phyloP scores from a whole-genome alignment of 2,888 invertebrate species.

The Molorchus minor region DNA sequence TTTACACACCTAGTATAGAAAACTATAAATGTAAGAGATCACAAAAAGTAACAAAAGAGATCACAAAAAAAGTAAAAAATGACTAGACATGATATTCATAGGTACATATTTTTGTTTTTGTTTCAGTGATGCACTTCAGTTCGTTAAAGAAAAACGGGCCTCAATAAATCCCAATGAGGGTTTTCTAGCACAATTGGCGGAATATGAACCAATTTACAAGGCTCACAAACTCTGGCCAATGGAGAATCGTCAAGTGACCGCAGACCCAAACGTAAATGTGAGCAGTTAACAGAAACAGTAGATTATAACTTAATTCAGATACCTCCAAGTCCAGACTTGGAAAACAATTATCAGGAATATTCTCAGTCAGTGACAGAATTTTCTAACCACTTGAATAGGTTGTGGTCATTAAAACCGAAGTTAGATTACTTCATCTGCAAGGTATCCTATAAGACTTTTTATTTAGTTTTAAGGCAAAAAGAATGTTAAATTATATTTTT shows the following conservation, averaged over 20 bases:
- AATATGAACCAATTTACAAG: constrained; percentile 74
- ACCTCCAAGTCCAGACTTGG: constrained; percentile 58
- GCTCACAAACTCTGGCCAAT: constrained; percentile 65
- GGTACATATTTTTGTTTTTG: too few relatives aligned
- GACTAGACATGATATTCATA: too few relatives aligned
- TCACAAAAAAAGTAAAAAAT: too few relatives aligned
- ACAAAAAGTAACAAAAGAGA: too few relatives aligned
- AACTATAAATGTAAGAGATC: too few relatives aligned
- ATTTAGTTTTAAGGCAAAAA: constrained; percentile 1
- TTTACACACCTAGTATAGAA: too few relatives aligned
- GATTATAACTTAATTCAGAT: constrained; percentile 59
- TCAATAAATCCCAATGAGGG: constrained; percentile 75
- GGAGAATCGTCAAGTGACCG: constrained; percentile 57
- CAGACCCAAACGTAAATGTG: constrained; percentile 61
- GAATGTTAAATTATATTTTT: constrained; percentile 5
- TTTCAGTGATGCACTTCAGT: constrained; percentile 68
- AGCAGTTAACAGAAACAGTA: constrained; percentile 58
- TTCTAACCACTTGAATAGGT: constrained; percentile 54
- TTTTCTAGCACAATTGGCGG: constrained; percentile 71
- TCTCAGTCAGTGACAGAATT: constrained; percentile 52
- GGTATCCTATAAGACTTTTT: constrained; percentile 17
- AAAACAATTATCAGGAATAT: constrained; percentile 43
- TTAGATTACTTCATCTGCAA: constrained; percentile 19
- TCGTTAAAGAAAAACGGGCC: constrained; percentile 70
- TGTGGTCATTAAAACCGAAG: constrained; percentile 52